These are phyloP conservation scores for Hydrozoanthus tunicans DNA, from an alignment of 64 coral and sea anemone genomes.

Conservation along the genomic window DNA sequence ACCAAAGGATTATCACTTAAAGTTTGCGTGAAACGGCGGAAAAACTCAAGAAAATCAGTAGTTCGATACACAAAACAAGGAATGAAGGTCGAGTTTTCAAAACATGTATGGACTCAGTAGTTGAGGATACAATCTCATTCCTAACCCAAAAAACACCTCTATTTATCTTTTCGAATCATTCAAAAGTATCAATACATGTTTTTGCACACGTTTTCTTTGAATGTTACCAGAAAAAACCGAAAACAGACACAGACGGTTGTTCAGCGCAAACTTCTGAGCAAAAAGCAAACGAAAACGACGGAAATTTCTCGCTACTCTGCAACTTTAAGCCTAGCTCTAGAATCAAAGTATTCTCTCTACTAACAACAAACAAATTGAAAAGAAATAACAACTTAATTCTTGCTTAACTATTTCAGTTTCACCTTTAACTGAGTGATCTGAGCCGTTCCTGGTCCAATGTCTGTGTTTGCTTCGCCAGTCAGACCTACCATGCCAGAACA, in stretches of 20 bases:
- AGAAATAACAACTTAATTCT: not conserved
- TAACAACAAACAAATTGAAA: not conserved
- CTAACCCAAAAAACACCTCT: too few relatives aligned
- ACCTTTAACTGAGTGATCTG: conserved; percentile 47
- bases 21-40: not conserved
- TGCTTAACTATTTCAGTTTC: not conserved
- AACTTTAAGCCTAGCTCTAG: not conserved
- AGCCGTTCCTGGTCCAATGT: conserved; percentile 29
- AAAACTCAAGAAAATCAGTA: not conserved
- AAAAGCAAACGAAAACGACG: too few relatives aligned
- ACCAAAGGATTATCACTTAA: not conserved
- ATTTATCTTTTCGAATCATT: too few relatives aligned
- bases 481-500: conserved; percentile 40
- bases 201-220: too few relatives aligned
- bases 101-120: too few relatives aligned
- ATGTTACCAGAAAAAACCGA: too few relatives aligned
- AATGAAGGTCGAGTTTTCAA: too few relatives aligned
- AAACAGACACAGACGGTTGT: too few relatives aligned
- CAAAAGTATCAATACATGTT: too few relatives aligned
- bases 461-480: not conserved
- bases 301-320: not conserved
- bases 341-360: too few relatives aligned
- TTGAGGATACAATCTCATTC: too few relatives aligned
- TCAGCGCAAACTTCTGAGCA: too few relatives aligned
- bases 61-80: not conserved